Percentiles rank a stretch among this genome's conserved stretches.
Evolutionary conservation across 2,888 invertebrate species (phyloP).

Genomic region (Acanthopleura granulata): DNA sequence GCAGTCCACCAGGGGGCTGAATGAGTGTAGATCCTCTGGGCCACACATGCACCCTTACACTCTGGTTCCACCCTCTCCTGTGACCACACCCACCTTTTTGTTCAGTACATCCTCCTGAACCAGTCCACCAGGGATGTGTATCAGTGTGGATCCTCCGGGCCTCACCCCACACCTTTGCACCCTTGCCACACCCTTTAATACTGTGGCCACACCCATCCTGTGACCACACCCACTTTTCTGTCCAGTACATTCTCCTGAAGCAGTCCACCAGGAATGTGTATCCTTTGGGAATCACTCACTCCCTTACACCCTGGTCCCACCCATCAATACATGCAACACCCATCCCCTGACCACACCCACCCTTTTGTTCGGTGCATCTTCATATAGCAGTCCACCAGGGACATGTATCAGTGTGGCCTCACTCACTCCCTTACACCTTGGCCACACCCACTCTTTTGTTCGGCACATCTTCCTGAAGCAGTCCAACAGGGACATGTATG

Average conservation of each 20-base stretch:
- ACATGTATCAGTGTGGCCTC: conserved; percentile 76
- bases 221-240: conserved; percentile 77
- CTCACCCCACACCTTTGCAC: no score
- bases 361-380: conserved; percentile 93
- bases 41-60: conserved; percentile 44
- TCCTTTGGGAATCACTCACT: conserved; percentile 68
- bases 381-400: conserved; percentile 86
- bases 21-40: conserved; percentile 74
- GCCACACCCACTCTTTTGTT: conserved; percentile 73
- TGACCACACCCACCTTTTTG: conserved; percentile 83
- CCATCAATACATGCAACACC: no score
- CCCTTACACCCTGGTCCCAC: no score
- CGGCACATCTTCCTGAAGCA: conserved; percentile 91
- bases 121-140: conserved; percentile 89
- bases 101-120: conserved; percentile 87
- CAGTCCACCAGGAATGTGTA: conserved; percentile 82
- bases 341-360: conserved; percentile 34
- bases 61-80: no score
- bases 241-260: conserved; percentile 87
- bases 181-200: no score
- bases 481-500: conserved; percentile 84
- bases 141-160: conserved; percentile 72
- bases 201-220: no score
- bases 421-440: no score
- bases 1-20: conserved; percentile 87